Base-by-base conservation (phyloP, 2,797 vertebrate species). In the Heteromormyrus szaboi region DNA sequence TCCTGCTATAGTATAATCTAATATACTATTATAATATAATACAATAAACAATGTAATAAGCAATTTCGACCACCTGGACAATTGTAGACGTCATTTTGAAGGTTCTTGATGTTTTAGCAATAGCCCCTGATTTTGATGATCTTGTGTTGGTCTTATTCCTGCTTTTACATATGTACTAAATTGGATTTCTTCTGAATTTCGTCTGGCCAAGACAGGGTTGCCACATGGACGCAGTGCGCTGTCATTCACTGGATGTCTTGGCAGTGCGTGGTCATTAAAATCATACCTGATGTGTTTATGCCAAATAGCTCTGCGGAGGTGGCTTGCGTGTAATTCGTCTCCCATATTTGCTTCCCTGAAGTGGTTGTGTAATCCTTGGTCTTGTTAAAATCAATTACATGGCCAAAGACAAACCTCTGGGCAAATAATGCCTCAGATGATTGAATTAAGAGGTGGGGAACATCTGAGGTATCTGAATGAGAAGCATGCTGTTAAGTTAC, bases 321-420 rank as follows among this genome's bases (percentile, higher is more conserved):
- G 65, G 29, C 4, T 72, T 37, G 29, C 1, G 37, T 1, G 72
- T 44, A 44, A 8, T 79, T 19, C 41, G 5, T 79, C 72, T 79
- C 72, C 17, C 56, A 8, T 59, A 12, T 41, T 88, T 88, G 50
- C 25, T 25, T 88, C 14, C 48, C 50, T 79, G 72, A 48, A 22
- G 17, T 59, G 51, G 19, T 17, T 4, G 37, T 62, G n/a, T 84
- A 85, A 84, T 50, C 44, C 41, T 29, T n/a, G 11, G 76, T 9
- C n/a, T 86, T 88, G 48, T 54, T 85, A 37, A 56, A 62, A 85
- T 62, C 54, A 50, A 88, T 88, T 56, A 81, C 88, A 65, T 33
- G 79, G 79, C 79, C 41, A 48, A 50, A 62, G 8, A 48, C 54
- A 88, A 65, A 41, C 51, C 88, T 59, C 22, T 48, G 37, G 53